Percentiles rank a stretch among this genome's conserved stretches.
These are phyloP conservation scores for Peromyscus leucopus DNA, from an alignment of 2,113 vertebrate genomes.

Conservation along the genomic window DNA sequence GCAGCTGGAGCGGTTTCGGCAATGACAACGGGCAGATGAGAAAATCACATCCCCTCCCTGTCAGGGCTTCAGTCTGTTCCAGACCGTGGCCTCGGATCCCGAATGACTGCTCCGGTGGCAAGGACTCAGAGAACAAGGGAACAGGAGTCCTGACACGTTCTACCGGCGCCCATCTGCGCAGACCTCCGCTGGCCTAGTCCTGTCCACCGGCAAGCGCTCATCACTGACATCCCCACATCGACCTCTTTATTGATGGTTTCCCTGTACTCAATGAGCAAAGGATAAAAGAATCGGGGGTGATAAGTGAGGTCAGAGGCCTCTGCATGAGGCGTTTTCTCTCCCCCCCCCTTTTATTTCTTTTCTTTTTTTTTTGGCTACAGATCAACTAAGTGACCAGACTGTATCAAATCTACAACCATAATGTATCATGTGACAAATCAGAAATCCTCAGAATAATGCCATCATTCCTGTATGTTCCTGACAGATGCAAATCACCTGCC, in stretches of 20 bases:
- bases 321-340: neutral
- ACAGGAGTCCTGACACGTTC: neutral
- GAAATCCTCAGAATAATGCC: neutral
- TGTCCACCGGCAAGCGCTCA: fast-evolving
- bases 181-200: fast-evolving
- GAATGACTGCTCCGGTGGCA: neutral
- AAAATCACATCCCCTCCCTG: neutral
- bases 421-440: conserved; percentile 23
- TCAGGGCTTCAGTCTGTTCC: neutral
- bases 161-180: fast-evolving
- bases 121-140: neutral
- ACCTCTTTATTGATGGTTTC: conserved; percentile 56
- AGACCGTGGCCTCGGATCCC: neutral
- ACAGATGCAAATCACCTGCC: neutral
- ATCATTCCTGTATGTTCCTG: neutral
- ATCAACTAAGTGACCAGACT: conserved; percentile 47
- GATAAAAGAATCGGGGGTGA: conserved; percentile 41
- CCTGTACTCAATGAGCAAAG: conserved; percentile 47
- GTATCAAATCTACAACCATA: conserved; percentile 43
- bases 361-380: neutral
- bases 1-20: neutral
- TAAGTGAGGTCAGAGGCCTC: neutral
- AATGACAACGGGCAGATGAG: neutral
- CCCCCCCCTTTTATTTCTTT: neutral
- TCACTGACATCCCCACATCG: neutral